These are phyloP conservation scores for Scomber scombrus DNA, from an alignment of 2,113 vertebrate genomes.

Conservation along the genomic window DNA sequence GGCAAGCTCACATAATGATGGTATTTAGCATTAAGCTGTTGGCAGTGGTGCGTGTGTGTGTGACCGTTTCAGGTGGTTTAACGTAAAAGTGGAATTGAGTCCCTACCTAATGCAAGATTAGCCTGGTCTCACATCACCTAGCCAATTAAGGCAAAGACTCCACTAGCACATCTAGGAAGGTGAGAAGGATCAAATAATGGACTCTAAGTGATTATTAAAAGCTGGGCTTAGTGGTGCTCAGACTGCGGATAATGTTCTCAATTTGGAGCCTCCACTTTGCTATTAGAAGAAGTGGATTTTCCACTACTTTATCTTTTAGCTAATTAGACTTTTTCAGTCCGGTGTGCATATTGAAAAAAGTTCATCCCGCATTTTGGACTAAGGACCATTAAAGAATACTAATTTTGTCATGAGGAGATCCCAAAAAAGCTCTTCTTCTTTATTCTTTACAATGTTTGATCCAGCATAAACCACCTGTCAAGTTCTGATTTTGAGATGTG, in stretches of 20 bases:
- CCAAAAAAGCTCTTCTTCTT: no score
- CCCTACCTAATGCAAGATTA: slow-evolving; percentile 49
- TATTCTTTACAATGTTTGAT: no score
- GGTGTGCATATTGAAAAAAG: background rate
- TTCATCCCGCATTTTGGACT: no score
- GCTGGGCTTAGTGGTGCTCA: slow-evolving; percentile 2
- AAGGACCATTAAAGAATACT: no score
- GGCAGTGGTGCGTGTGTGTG: slow-evolving; percentile 49
- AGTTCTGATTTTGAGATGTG: no score
- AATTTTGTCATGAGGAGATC: no score
- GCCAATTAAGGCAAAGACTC: slow-evolving; percentile 52
- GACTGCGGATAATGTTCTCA: slow-evolving; percentile 36
- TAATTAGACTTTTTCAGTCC: background rate
- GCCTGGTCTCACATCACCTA: slow-evolving; percentile 53
- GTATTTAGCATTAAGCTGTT: slow-evolving; percentile 68
- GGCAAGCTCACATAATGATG: slow-evolving; percentile 51
- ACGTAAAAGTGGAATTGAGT: slow-evolving; percentile 54
- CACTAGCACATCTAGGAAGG: slow-evolving; percentile 7
- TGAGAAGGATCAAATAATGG: slow-evolving; percentile 57
- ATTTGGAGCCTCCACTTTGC: background rate
- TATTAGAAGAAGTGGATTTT: slow-evolving; percentile 5
- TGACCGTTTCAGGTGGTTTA: slow-evolving; percentile 52
- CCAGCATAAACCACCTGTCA: no score
- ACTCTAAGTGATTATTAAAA: slow-evolving; percentile 51
- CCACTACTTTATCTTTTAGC: background rate